Conservation (phyloP, 2,888 invertebrate genomes). For the Lysandra coridon region DNA sequence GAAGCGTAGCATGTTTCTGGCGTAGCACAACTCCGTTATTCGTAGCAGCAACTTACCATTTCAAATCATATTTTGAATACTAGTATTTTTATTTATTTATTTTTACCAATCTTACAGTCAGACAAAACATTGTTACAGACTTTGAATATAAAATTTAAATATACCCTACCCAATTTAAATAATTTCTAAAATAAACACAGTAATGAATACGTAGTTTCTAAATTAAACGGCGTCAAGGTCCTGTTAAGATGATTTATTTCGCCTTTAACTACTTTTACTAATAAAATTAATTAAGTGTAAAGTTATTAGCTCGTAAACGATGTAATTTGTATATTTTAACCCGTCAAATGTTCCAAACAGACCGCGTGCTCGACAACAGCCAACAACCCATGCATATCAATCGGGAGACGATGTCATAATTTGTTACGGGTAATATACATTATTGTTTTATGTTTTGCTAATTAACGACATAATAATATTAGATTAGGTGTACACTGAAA, state of each 20-base stretch:
- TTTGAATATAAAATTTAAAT: too few species aligned
- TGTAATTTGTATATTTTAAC: constrained; percentile 16
- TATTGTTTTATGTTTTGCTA: neutral
- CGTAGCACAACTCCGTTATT: neutral
- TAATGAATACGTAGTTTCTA: neutral
- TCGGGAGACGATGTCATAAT: neutral
- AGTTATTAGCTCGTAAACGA: neutral
- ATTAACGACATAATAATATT: neutral
- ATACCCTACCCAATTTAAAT: too few species aligned
- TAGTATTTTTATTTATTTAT: too few species aligned
- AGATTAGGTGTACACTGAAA: too few species aligned
- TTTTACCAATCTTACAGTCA: too few species aligned
- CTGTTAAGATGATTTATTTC: neutral
- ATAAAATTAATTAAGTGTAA: neutral
- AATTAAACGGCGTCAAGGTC: neutral
- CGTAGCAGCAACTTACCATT: too few species aligned
- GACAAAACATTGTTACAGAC: too few species aligned
- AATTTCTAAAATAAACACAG: neutral
- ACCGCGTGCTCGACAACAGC: neutral
- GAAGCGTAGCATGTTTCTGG: too few species aligned
- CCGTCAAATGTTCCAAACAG: neutral
- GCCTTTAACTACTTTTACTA: too few species aligned
- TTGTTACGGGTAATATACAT: neutral
- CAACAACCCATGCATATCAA: neutral
- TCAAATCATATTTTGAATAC: too few species aligned